Percentiles rank a stretch among this genome's conserved stretches.
These are phyloP conservation scores for Zygothrica quintamaculata DNA, from an alignment of 2,888 invertebrate species.

Conservation along the genomic window DNA sequence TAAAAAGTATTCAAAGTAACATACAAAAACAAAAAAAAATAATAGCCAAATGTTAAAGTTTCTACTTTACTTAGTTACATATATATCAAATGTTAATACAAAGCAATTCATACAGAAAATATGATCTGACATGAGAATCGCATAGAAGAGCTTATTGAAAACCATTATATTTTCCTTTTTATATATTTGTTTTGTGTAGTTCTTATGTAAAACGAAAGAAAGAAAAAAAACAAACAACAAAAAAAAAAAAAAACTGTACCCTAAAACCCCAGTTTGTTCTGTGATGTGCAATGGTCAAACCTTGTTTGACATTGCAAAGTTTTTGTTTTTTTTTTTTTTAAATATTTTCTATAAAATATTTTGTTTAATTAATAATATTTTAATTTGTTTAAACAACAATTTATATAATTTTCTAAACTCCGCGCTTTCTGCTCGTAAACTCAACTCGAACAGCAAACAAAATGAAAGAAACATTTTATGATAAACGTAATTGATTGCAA, in stretches of 20 bases:
- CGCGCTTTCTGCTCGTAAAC: slow-evolving; percentile 24
- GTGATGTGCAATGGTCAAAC: slow-evolving; percentile 74
- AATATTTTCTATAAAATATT: slow-evolving; percentile 9
- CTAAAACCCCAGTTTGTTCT: slow-evolving; percentile 79
- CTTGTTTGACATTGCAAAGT: slow-evolving; percentile 61
- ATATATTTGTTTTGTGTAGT: slow-evolving; percentile 47
- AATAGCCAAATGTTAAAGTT: slow-evolving; percentile 59
- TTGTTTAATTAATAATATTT: slow-evolving; percentile 21
- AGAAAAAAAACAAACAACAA: slow-evolving; percentile 35
- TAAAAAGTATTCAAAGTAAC: slow-evolving; percentile 55
- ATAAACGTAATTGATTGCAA: slow-evolving; percentile 54
- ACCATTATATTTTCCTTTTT: slow-evolving; percentile 27
- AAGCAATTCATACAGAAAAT: slow-evolving; percentile 10
- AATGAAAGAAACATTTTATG: slow-evolving; percentile 26
- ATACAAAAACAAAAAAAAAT: no score
- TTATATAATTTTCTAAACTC: slow-evolving; percentile 20
- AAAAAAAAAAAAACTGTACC: slow-evolving; percentile 22
- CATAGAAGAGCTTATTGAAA: slow-evolving; percentile 21
- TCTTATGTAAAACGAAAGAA: slow-evolving; percentile 43
- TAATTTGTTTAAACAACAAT: slow-evolving; percentile 5
- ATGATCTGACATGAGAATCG: slow-evolving; percentile 33
- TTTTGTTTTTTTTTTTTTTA: slow-evolving; percentile 45
- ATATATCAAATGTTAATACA: slow-evolving; percentile 50
- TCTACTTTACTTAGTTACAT: slow-evolving; percentile 31
- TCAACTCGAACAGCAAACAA: slow-evolving; percentile 42